phyloP scores from a whole-genome alignment of 2,888 invertebrate species.

The Coleophora flavipennella region DNA sequence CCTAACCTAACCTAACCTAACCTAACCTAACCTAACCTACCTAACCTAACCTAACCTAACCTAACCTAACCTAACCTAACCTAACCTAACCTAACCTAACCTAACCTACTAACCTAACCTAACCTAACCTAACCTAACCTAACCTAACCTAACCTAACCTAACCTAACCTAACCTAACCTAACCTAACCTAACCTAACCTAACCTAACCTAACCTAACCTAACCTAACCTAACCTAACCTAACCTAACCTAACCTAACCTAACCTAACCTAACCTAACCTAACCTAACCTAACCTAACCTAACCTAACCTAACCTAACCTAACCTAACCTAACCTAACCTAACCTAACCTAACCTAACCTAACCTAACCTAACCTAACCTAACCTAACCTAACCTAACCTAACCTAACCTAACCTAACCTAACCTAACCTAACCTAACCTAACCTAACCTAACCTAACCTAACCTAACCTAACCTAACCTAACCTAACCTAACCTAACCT shows the following conservation, averaged over 20 bases:
- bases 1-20: constrained; percentile 11
- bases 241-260: constrained; percentile 18
- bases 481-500: constrained; percentile 8
- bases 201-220: constrained; percentile 4
- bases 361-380: constrained; percentile 5
- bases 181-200: constrained; percentile 4
- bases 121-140: constrained; percentile 3
- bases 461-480: constrained; percentile 8
- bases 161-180: constrained; percentile 4
- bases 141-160: constrained; percentile 4
- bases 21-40: too few relatives aligned
- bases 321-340: constrained; percentile 9
- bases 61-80: constrained; percentile 16
- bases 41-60: constrained; percentile 17
- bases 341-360: constrained; percentile 4
- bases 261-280: constrained; percentile 16
- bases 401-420: constrained; percentile 4
- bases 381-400: constrained; percentile 5
- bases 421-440: constrained; percentile 4
- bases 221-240: constrained; percentile 15
- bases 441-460: constrained; percentile 4
- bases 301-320: constrained; percentile 11
- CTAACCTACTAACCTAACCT: too few relatives aligned
- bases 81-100: constrained; percentile 12
- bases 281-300: constrained; percentile 9